Base-by-base conservation (phyloP, 2,797 vertebrate genomes). In the Antennarius maculatus region DNA sequence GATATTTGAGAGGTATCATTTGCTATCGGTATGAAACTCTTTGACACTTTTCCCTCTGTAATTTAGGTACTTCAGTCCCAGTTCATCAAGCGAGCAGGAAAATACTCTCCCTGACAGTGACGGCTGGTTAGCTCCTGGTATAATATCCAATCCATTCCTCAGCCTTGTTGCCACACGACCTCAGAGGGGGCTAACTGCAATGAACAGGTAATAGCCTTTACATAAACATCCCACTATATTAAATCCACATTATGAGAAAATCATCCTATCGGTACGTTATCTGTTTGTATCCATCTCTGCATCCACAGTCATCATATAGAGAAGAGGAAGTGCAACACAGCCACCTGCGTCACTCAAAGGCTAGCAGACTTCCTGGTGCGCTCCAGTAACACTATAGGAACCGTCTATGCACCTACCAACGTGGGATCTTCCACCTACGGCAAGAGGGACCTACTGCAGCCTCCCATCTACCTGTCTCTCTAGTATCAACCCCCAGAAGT, bases 341-440 rank as follows among this genome's bases (percentile, higher is more conserved):
- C 96, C 28, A 98, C 95, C 0, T 98, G 96, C 0, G 94, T 95
- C 64, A 98, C 95, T 2, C 97, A 98, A 61, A 93, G 95, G 71
- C 84, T 98, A 86, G 94, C 95, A 6, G 95, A 96, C 76, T 97
- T 96, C 71, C 85, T 98, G 80, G 92, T 95, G 27, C 95, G 93
- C 39, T 96, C 96, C 72, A 93, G 95, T 58, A 94, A 91, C 88
- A 94, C 85, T 28, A 71, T 95, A 0, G 96, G 95, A 0, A 90
- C 95, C 0, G 71, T 95, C 5, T 94, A 95, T 4, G 74, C 89
- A 0, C 94, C 95, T 0, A 98, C 95, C 0, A 93, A 97, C 0
- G 95, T 98, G 65, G 96, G 96, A 10, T 93, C 96, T n/a, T 88
- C 85, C 62, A 89, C 95, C 0, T 97, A 97, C 0, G 96, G 96